Conservation (phyloP, 2,113 vertebrate species). For the Pungitius pungitius region DNA sequence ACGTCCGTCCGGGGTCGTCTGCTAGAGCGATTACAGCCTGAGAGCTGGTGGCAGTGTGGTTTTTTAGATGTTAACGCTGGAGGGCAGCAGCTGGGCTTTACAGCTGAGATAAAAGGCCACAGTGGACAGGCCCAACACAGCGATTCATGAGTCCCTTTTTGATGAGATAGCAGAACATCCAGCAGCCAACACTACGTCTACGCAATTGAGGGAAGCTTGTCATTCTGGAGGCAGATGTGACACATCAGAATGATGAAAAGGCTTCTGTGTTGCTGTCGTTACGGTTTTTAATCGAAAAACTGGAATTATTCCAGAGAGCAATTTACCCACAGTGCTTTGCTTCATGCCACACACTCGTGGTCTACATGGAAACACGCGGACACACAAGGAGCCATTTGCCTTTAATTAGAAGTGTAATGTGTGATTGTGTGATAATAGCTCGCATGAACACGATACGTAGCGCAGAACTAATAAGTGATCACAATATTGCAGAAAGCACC, state of each 20-base stretch:
- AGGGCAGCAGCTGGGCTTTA: constrained; percentile 58
- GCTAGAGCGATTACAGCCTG: constrained; percentile 30
- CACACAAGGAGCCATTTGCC: neutral
- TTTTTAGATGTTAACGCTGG: constrained; percentile 40
- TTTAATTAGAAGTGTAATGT: constrained; percentile 15
- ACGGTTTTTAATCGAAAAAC: constrained; percentile 48
- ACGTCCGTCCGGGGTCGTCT: constrained; percentile 26
- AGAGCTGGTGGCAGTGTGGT: constrained; percentile 20
- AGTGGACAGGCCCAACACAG: constrained; percentile 25
- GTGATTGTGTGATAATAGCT: neutral
- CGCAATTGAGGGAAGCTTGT: constrained; percentile 11
- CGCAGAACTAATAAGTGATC: neutral
- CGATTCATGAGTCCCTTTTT: constrained; percentile 58
- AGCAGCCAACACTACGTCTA: neutral
- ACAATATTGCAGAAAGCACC: neutral
- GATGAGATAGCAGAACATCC: constrained; percentile 34
- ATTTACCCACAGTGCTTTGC: constrained; percentile 22
- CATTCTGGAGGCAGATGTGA: constrained; percentile 17
- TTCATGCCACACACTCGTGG: constrained; percentile 7
- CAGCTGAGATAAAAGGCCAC: constrained; percentile 62
- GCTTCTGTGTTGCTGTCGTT: constrained; percentile 51
- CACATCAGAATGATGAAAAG: constrained; percentile 44
- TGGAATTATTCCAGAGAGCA: constrained; percentile 39
- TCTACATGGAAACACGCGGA: neutral
- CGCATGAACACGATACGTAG: neutral